These are phyloP conservation scores for Acromyrmex heyeri DNA, from an alignment of 1,140 invertebrate species.

Conservation along the genomic window DNA sequence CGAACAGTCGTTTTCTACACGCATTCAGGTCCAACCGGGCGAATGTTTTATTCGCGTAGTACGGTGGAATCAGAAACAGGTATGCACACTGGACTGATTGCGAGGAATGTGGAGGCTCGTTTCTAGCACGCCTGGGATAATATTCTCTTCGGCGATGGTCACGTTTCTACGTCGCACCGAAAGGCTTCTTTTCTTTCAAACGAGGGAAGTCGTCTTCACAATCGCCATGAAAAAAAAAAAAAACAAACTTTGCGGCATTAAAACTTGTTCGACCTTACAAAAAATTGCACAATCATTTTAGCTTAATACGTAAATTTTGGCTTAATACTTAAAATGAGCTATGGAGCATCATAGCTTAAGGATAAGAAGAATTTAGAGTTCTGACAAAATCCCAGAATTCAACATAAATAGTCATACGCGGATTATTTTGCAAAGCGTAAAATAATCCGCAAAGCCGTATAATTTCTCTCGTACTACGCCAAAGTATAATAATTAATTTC, in stretches of 20 bases:
- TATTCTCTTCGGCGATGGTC: constrained; percentile 32
- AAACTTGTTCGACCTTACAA: constrained; percentile 19
- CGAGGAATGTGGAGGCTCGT: constrained; percentile 41
- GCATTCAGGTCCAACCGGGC: constrained; percentile 19
- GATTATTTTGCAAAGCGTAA: not conserved
- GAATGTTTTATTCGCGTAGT: constrained; percentile 21
- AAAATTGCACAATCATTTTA: constrained; percentile 27
- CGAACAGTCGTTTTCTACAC: constrained; percentile 16
- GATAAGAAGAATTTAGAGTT: not conserved
- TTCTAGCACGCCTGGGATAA: constrained; percentile 50
- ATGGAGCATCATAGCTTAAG: not conserved
- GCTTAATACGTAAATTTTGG: not conserved
- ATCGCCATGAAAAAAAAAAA: not conserved
- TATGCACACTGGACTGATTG: constrained; percentile 52
- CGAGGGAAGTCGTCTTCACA: constrained; percentile 25
- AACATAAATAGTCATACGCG: not conserved
- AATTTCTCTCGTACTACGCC: not conserved
- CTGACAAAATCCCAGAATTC: not conserved
- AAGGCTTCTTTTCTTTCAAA: constrained; percentile 38
- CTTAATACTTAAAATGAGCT: not conserved
- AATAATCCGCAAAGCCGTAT: not conserved
- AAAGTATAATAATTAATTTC: constrained; percentile 8
- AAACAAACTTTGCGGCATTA: not conserved
- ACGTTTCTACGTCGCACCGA: constrained; percentile 39
- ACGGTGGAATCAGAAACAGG: constrained; percentile 39